These are phyloP conservation scores for Otis tarda DNA, from an alignment of 2,113 vertebrate genomes.

Conservation along the genomic window DNA sequence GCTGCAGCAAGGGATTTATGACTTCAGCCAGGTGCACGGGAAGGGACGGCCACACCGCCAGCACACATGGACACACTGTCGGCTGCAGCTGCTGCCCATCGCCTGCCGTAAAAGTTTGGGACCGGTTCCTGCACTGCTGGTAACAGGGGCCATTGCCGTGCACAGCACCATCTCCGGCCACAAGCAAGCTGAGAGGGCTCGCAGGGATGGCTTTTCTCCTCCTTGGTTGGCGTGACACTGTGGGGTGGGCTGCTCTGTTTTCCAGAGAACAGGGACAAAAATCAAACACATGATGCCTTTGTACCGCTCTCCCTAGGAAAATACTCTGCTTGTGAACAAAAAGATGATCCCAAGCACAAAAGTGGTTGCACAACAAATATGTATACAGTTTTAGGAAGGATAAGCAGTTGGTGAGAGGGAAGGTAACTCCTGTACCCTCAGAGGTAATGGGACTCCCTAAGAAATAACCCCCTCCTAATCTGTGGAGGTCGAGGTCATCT, in stretches of 20 bases:
- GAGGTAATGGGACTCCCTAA: background rate
- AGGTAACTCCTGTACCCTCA: background rate
- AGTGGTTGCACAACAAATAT: background rate
- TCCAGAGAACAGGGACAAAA: background rate
- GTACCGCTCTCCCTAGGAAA: background rate
- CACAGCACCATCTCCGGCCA: background rate
- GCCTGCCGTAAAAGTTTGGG: background rate
- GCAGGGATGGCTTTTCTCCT: background rate
- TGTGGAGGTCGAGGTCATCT: background rate
- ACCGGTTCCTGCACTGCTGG: background rate
- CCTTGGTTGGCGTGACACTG: background rate
- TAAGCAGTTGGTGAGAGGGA: background rate
- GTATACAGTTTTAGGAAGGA: background rate
- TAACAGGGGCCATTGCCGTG: fast-evolving
- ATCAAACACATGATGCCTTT: fast-evolving
- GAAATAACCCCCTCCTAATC: background rate
- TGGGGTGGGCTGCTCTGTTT: fast-evolving
- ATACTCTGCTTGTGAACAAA: background rate
- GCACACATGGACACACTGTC: background rate
- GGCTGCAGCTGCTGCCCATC: background rate
- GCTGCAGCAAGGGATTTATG: background rate
- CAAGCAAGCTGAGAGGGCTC: background rate
- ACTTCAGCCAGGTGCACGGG: background rate
- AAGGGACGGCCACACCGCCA: background rate
- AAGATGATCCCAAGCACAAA: background rate